These are phyloP conservation scores for Lithobius niger DNA, from an alignment of 1,140 invertebrate genomes.

Conservation along the genomic window DNA sequence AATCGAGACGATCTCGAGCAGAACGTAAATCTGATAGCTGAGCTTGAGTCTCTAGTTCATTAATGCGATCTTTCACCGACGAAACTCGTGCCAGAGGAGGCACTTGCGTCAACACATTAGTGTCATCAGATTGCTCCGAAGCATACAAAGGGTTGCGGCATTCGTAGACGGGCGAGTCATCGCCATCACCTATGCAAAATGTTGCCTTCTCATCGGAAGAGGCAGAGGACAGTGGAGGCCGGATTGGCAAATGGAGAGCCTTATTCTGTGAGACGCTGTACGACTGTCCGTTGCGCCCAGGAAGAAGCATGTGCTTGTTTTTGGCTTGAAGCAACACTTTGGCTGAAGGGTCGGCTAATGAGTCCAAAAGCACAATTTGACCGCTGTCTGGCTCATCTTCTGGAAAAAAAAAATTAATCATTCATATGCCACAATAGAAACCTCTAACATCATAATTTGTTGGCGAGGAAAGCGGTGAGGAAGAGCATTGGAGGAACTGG, in stretches of 20 bases:
- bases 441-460: too few relatives aligned
- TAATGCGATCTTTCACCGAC: conserved; percentile 44
- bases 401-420: too few relatives aligned
- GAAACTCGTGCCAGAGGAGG: conserved; percentile 15
- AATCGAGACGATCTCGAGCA: conserved; percentile 22
- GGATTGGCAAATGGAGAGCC: conserved; percentile 50
- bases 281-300: conserved; percentile 63
- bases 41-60: conserved; percentile 46
- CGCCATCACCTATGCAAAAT: conserved; percentile 9
- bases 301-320: conserved; percentile 46
- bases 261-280: conserved; percentile 81
- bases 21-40: conserved; percentile 16
- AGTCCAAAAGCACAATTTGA: too few relatives aligned
- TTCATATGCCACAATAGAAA: too few relatives aligned
- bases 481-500: too few relatives aligned
- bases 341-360: conserved; percentile 25
- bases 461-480: too few relatives aligned
- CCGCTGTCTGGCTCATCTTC: too few relatives aligned
- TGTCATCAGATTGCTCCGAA: conserved; percentile 24
- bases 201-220: neutral
- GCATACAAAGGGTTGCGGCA: conserved; percentile 15
- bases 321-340: conserved; percentile 26
- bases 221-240: too few relatives aligned
- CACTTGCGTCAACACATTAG: neutral
- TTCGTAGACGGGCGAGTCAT: conserved; percentile 22